Conservation (phyloP, 2,797 vertebrate genomes). For the Apodemus agrarius region DNA sequence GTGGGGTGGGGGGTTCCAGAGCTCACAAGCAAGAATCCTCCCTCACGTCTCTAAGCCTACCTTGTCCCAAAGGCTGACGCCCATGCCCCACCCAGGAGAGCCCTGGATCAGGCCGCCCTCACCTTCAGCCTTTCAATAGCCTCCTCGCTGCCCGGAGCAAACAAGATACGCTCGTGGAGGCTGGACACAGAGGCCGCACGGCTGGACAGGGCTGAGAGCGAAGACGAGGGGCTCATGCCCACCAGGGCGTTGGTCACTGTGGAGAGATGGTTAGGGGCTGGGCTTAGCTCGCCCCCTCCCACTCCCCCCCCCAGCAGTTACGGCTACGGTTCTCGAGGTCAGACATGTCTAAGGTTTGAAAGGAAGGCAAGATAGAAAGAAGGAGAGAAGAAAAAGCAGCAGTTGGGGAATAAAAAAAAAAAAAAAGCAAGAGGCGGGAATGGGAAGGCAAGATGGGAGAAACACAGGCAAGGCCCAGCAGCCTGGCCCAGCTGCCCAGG, state of each 20-base stretch:
- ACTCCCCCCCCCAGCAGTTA: conserved; percentile 79
- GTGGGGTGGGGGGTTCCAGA: too few relatives aligned
- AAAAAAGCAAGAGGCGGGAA: conserved; percentile 21
- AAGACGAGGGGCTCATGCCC: conserved; percentile 97
- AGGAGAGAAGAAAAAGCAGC: conserved; percentile 86
- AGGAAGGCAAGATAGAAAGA: conserved; percentile 70
- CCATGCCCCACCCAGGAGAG: accelerated
- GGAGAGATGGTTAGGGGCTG: conserved; percentile 95
- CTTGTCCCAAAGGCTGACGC: neutral
- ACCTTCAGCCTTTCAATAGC: conserved; percentile 99
- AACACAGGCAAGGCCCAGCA: conserved; percentile 33
- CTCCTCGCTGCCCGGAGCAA: conserved; percentile 96
- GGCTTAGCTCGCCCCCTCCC: conserved; percentile 88
- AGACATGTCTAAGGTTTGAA: conserved; percentile 89
- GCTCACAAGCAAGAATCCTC: neutral
- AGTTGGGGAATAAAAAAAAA: conserved; percentile 81
- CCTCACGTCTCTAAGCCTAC: neutral
- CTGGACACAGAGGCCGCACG: conserved; percentile 96
- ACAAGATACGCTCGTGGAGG: conserved; percentile 97
- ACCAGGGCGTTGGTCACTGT: conserved; percentile 98
- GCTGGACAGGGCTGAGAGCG: conserved; percentile 96
- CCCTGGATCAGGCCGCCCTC: conserved; percentile 41
- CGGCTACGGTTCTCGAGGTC: conserved; percentile 95
- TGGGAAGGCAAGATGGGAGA: conserved; percentile 70
- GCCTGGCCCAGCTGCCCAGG: neutral